Base-by-base conservation (phyloP, 2,888 invertebrate genomes). In the Embidobia sp. region DNA sequence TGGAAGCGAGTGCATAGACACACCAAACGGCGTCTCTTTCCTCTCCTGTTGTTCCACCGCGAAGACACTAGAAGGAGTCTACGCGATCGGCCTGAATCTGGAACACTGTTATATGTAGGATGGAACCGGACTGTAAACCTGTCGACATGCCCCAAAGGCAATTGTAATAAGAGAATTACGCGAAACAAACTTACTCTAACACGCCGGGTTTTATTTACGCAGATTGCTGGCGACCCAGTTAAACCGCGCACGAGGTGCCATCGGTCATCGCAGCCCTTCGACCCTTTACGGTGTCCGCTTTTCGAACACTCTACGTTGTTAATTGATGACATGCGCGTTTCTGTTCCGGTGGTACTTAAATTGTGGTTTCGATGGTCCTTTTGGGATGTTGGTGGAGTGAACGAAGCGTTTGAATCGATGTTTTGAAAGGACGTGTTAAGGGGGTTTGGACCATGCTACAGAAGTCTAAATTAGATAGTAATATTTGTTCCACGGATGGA, bases 31-130 rank as follows among this genome's bases (percentile, higher is more conserved):
- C 19, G 63, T 40, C 73, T 77, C 75, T 77, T 73, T 72, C 53
- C 74, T 79, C 72, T 75, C 59, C 63, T 63, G 66, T 51, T 31
- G 53, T 70, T 75, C 53, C 63, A 55, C 46, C 33, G 40, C 48
- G 51, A 53, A 70, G 53, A 57, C 55, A 61, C 76, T 74, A 69
- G 79, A 69, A 79, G 73, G 69, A 79, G 77, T 64, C 46, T 72
- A 48, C 18, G 59, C 53, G 69, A 73, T 69, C 57, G 27, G 49
- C 22, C 74, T 73, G 79, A 83, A 85, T 83, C 82, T 83, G 80
- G 84, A 82, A 81, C 84, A 78, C 79, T 78, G 78, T 75, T 81
- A 78, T 82, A 82, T 83, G 80, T 82, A 80, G 82, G 75, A 82
- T 81, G 80, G 79, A 81, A 82, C 80, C 74, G 72, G 80, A 75